Evolutionary conservation across 2,113 vertebrate genomes (phyloP).

Genomic region (Lethenteron camtschaticum): DNA sequence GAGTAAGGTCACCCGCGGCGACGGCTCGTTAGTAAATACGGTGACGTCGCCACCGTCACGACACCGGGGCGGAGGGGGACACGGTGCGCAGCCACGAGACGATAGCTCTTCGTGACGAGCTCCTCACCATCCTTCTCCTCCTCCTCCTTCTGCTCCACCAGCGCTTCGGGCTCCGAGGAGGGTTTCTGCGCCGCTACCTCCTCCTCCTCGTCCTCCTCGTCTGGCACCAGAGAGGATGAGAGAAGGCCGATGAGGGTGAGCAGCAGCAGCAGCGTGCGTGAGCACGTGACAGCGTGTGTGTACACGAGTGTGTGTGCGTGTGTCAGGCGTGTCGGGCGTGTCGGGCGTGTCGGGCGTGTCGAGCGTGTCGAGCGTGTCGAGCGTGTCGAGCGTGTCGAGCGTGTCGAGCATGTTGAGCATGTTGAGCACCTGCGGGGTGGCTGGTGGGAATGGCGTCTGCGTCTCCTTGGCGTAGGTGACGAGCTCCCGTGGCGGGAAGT

Average conservation of each 20-base stretch:
- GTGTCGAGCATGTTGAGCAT: slow-evolving; percentile 11
- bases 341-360: slow-evolving; percentile 13
- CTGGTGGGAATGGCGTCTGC: slow-evolving; percentile 54
- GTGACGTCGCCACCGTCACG: too few relatives aligned
- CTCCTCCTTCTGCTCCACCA: slow-evolving; percentile 49
- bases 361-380: slow-evolving; percentile 7
- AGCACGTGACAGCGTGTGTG: too few relatives aligned
- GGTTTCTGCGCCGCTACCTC: slow-evolving; percentile 55
- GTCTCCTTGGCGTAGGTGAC: slow-evolving; percentile 88
- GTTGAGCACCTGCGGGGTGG: slow-evolving; percentile 52
- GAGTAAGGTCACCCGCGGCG: too few relatives aligned
- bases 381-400: slow-evolving; percentile 14
- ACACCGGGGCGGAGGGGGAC: too few relatives aligned
- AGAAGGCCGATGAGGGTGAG: slow-evolving; percentile 9
- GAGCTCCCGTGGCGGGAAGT: slow-evolving; percentile 72
- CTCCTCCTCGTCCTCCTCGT: slow-evolving; percentile 71
- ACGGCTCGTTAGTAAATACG: too few relatives aligned
- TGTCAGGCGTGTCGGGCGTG: too few relatives aligned
- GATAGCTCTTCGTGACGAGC: too few relatives aligned
- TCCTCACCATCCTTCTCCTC: slow-evolving; percentile 59
- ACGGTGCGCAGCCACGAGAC: too few relatives aligned
- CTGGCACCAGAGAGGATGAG: slow-evolving; percentile 24
- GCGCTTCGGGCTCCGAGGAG: slow-evolving; percentile 35
- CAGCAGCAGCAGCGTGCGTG: too few relatives aligned
- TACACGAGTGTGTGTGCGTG: too few relatives aligned